Base-by-base conservation (phyloP, 2,113 vertebrate genomes). In the Muntiacus muntjak region DNA sequence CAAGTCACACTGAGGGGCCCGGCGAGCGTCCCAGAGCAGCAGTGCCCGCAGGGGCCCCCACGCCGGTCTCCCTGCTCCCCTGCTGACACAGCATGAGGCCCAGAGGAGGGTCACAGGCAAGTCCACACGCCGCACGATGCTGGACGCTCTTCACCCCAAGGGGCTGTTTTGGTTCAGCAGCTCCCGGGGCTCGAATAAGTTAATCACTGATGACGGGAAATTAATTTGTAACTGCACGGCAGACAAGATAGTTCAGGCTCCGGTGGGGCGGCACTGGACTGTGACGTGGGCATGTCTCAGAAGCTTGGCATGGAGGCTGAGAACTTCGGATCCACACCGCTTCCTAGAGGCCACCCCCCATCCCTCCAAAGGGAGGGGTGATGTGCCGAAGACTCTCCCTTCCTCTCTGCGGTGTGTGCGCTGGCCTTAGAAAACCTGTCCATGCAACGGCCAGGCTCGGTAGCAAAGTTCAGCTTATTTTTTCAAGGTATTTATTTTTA, bases 121-220 rank as follows among this genome's bases (percentile, higher is more conserved):
- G 90, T 19, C 89, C 91, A 89, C 81, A 52, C 67, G 5, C 43
- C 0, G 1, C 83, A 64, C 52, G 14, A 12, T 4, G n/a, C 74
- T 87, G 76, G 67, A 96, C 58, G 67, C 94, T 93, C 91, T 95
- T 96, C 95, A 95, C 97, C 95, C 83, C 94, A 89, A 97, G 55
- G 76, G 92, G 86, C 92, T 98, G 97, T 97, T 98, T 98, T 95
- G 98, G 98, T 98, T 98, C 98, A 98, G 97, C 97, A 97, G 94
- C 95, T 98, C 96, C 94, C 33, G 78, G 52, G 89, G 79, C 91
- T 96, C 36, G 30, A 96, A 52, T 45, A 97, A 98, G 98, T 98
- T 98, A 98, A 98, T 98, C 97, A 98, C 97, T 98, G 97, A 98
- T 96, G 45, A 60, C n/a, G 16, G 55, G 88, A 94, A 95, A 97